phyloP scores from a whole-genome alignment of 2,888 invertebrate species.

The Drosophila vallismaia region DNA sequence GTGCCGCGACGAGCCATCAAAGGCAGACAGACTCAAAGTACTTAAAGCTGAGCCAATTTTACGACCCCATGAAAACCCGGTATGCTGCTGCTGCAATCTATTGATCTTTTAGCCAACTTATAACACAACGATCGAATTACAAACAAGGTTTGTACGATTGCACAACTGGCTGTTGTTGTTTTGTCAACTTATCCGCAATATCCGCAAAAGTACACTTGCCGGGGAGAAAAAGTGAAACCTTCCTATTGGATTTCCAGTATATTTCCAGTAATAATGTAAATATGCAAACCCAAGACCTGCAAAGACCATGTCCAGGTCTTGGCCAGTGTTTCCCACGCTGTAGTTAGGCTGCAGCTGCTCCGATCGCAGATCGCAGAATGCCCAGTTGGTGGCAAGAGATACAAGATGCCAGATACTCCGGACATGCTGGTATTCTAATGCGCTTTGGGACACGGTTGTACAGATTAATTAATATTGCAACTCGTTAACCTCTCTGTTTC shows the following conservation, averaged over 20 bases:
- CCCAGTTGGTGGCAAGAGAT: constrained; percentile 47
- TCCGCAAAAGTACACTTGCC: constrained; percentile 24
- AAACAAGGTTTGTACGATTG: constrained; percentile 25
- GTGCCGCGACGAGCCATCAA: constrained; percentile 48
- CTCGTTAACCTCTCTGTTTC: constrained; percentile 22
- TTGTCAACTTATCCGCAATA: constrained; percentile 21
- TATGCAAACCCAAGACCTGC: constrained; percentile 12
- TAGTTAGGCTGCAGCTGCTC: constrained; percentile 38
- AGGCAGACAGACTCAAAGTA: constrained; percentile 36
- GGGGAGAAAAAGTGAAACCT: constrained; percentile 15
- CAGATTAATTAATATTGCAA: constrained; percentile 63
- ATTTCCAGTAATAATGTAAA: constrained; percentile 34
- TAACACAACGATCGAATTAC: constrained; percentile 28
- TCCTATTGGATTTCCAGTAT: constrained; percentile 10
- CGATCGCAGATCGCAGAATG: constrained; percentile 40
- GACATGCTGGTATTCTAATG: constrained; percentile 62
- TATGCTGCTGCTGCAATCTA: constrained; percentile 27
- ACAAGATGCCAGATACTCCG: neutral
- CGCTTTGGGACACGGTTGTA: constrained; percentile 39
- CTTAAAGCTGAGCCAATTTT: constrained; percentile 17
- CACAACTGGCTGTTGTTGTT: constrained; percentile 27
- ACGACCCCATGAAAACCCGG: constrained; percentile 24
- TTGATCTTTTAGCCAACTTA: constrained; percentile 27
- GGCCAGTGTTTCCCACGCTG: constrained; percentile 46
- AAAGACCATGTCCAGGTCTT: constrained; percentile 30